Evolutionary conservation across 2,797 vertebrate genomes (phyloP).

Genomic region (Synanceia verrucosa): DNA sequence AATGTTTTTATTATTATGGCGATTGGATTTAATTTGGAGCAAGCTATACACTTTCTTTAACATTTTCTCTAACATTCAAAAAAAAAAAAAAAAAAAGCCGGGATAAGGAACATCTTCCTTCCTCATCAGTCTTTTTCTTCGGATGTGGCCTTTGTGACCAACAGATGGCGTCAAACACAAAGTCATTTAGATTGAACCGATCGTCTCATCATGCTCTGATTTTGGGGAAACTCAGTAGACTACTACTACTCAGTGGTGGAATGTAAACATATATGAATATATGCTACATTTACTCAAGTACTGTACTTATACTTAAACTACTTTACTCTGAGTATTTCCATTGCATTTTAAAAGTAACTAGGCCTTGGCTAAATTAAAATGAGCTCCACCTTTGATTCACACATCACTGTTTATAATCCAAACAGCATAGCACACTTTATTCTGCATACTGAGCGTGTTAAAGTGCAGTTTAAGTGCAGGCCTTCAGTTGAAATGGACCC

Average conservation of each 20-base stretch:
- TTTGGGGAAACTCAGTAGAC: not conserved
- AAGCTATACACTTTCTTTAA: too few relatives aligned
- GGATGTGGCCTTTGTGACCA: conserved; percentile 8
- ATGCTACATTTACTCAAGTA: not conserved
- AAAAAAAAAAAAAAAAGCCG: too few relatives aligned
- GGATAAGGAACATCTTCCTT: not conserved
- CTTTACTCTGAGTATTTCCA: not conserved
- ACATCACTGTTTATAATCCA: too few relatives aligned
- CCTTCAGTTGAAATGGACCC: too few relatives aligned
- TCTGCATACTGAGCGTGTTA: too few relatives aligned
- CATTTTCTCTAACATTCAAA: too few relatives aligned
- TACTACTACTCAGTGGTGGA: not conserved
- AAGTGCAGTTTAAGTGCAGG: too few relatives aligned
- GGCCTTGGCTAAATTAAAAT: too few relatives aligned
- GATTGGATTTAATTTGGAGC: too few relatives aligned
- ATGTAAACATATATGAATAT: not conserved
- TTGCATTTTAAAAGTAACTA: too few relatives aligned
- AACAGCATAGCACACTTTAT: too few relatives aligned
- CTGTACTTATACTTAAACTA: not conserved
- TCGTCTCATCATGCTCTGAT: not conserved
- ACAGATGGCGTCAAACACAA: conserved; percentile 66
- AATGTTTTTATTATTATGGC: too few relatives aligned
- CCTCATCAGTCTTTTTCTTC: not conserved
- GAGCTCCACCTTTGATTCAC: not conserved
- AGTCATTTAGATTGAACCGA: not conserved